Base-by-base conservation (phyloP, 1,140 invertebrate species). In the Drosophila tropicalis region DNA sequence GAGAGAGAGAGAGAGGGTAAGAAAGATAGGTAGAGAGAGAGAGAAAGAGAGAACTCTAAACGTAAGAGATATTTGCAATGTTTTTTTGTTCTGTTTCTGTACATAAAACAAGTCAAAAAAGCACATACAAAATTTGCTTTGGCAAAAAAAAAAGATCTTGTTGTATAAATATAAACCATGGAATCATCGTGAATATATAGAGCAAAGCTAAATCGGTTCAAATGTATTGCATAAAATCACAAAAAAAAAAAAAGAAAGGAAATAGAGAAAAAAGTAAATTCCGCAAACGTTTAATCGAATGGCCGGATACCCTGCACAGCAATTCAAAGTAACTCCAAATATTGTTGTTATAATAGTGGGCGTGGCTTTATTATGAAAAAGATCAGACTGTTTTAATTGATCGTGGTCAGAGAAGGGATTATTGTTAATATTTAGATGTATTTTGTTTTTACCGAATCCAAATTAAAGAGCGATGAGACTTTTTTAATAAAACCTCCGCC, bases 401-500 rank as follows among this genome's bases (percentile, higher is more conserved):
- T 22, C 19, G 19, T 22, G 19, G 19, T 22, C 19, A 22, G 19
- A 22, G 19, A 29, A 29, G 29, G 29, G 29, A 29, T 29, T 29
- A 29, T 29, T 29, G 29, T 29, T 29, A 5, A 29, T 29, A 5
- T 29, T 4, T 29, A 29, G 5, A 29, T 5, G 5, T 6, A 5
- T 5, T 29, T 29, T 12, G 10, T 13, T 67, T 76, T 96, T 94
- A 95, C 96, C 95, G 95, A 95, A 91, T 97, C 96, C 92, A 97
- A 94, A 94, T 96, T 96, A 93, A 97, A 96, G 83, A 97, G 93
- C 71, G 96, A 96, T 78, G 96, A 96, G 72, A 97, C 96, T 94
- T 96, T 97, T 93, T 96, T 96, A 90, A 97, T 95, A 92, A 97
- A 96, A 92, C 95, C 95, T 47, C 93, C 91, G 58, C 76, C 58